Percentiles rank a stretch among this genome's conserved stretches.
phyloP scores from a whole-genome alignment of 1,140 invertebrate species.

The Cephus cinctus region DNA sequence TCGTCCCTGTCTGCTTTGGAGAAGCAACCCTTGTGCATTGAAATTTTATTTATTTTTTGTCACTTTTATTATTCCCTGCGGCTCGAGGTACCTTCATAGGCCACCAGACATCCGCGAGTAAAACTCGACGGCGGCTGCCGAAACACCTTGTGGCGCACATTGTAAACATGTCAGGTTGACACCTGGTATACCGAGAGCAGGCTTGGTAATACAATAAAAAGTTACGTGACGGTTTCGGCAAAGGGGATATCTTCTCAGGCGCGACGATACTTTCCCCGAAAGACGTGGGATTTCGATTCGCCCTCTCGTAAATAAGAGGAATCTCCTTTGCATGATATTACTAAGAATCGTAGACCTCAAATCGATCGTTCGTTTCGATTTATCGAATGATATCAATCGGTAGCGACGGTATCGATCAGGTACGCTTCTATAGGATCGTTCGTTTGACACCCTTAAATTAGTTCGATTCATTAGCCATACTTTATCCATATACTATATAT shows the following conservation, averaged over 20 bases:
- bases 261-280: slow-evolving; percentile 16
- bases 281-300: not conserved
- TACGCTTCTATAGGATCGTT: no score
- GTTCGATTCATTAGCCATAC: no score
- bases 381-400: not conserved
- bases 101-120: no score
- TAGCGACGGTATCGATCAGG: no score
- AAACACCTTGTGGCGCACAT: not conserved
- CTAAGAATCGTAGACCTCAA: not conserved
- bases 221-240: not conserved
- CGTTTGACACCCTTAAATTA: no score
- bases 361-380: not conserved
- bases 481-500: no score
- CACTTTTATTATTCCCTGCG: no score
- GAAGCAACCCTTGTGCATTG: no score
- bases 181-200: slow-evolving; percentile 15
- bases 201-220: slow-evolving; percentile 18
- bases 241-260: slow-evolving; percentile 17
- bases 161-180: not conserved
- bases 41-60: no score
- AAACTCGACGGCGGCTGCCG: no score
- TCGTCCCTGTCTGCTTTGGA: no score
- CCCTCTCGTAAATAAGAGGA: not conserved
- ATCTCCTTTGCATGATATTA: not conserved
- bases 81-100: no score